Evolutionary conservation across 2,113 vertebrate genomes (phyloP).

Genomic region (Sprattus sprattus): DNA sequence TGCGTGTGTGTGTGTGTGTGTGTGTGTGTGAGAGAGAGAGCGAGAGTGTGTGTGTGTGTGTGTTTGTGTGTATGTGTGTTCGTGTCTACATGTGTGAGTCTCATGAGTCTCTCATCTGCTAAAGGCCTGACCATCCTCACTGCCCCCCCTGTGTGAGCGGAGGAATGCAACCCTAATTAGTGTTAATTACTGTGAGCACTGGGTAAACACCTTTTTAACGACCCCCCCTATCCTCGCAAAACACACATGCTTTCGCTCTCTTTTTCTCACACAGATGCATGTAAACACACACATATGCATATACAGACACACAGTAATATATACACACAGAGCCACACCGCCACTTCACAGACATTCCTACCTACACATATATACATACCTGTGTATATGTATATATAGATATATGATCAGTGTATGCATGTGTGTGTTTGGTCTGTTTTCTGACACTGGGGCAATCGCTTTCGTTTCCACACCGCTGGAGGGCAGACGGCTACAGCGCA

Average conservation of each 20-base stretch:
- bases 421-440: not conserved
- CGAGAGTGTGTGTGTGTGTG: not conserved
- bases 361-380: not conserved
- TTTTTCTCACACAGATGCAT: not conserved
- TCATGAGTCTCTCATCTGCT: not conserved
- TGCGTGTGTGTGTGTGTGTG: not conserved
- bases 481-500: not conserved
- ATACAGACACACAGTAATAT: not conserved
- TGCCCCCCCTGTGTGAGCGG: not conserved
- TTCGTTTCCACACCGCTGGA: not conserved
- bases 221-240: not conserved
- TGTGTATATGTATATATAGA: not conserved
- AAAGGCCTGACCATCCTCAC: not conserved
- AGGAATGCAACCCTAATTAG: slow-evolving; percentile 19
- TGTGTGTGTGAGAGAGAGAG: not conserved
- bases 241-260: not conserved
- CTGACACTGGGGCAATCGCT: not conserved
- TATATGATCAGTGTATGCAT: not conserved
- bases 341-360: not conserved
- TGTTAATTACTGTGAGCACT: slow-evolving; percentile 20
- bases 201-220: slow-evolving; percentile 34
- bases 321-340: not conserved
- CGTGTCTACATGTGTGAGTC: not conserved
- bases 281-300: not conserved
- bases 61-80: not conserved